Evolutionary conservation across 2,113 vertebrate genomes (phyloP).

Genomic region (Gopherus flavomarginatus): DNA sequence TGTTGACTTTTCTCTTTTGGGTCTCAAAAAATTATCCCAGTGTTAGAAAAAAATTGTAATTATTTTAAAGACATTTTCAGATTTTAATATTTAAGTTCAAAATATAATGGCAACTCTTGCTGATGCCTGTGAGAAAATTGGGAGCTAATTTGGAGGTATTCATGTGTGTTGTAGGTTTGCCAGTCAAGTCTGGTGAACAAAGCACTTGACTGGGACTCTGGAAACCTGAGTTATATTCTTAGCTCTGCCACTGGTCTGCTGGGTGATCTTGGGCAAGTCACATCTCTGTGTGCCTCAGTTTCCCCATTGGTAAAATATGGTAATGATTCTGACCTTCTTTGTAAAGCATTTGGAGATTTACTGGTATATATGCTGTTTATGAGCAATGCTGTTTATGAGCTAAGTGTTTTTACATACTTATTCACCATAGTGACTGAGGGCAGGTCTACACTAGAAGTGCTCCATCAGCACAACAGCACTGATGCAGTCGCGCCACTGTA

Average conservation of each 20-base stretch:
- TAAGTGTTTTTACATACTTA: neutral
- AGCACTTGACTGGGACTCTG: neutral
- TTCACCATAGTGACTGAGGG: neutral
- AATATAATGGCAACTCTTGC: neutral
- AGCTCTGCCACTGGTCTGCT: neutral
- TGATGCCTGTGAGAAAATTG: neutral
- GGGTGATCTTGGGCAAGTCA: neutral
- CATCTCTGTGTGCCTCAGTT: neutral
- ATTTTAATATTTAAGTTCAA: neutral
- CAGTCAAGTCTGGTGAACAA: neutral
- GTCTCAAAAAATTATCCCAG: slow-evolving; percentile 54
- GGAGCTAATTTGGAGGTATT: neutral
- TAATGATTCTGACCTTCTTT: neutral
- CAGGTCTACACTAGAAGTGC: too few species aligned
- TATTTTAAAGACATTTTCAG: slow-evolving; percentile 12
- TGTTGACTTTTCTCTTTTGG: slow-evolving; percentile 21
- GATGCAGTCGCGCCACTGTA: too few species aligned
- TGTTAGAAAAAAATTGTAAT: slow-evolving; percentile 43
- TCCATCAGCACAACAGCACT: too few species aligned
- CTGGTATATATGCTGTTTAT: neutral
- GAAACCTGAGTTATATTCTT: neutral
- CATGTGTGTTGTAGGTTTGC: neutral
- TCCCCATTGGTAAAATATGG: neutral
- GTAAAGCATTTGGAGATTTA: neutral
- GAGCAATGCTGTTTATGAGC: neutral